Evolutionary conservation across 2,797 vertebrate genomes (phyloP).

Genomic region (Eupleurogrammus muticus): DNA sequence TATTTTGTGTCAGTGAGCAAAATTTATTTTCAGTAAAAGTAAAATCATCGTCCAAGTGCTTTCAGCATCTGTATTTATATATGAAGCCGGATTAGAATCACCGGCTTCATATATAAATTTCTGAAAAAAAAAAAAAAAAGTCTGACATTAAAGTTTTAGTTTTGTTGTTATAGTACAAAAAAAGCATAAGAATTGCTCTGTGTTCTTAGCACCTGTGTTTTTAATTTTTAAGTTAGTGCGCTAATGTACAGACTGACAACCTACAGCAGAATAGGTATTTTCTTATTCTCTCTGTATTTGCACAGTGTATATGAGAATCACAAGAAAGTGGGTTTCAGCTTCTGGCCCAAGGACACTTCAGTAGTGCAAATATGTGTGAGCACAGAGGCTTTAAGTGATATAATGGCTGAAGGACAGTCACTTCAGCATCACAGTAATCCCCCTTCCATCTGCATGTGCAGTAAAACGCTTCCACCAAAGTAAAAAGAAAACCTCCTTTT

Average conservation of each 20-base stretch:
- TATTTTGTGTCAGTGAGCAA: neutral
- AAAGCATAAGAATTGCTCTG: too few relatives aligned
- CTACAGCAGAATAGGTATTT: slow-evolving; percentile 1
- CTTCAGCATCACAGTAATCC: slow-evolving; percentile 39
- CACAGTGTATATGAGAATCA: slow-evolving; percentile 20
- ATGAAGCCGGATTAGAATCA: neutral
- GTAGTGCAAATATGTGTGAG: slow-evolving; percentile 50
- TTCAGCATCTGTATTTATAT: neutral
- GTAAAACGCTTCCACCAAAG: slow-evolving; percentile 33
- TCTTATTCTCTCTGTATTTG: neutral
- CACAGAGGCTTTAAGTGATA: slow-evolving; percentile 38
- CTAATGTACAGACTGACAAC: neutral
- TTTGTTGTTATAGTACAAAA: too few relatives aligned
- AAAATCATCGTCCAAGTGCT: neutral
- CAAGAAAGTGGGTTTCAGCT: slow-evolving; percentile 20
- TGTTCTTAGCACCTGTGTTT: neutral
- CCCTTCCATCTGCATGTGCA: slow-evolving; percentile 50
- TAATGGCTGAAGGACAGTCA: slow-evolving; percentile 49
- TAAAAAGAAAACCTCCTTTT: slow-evolving; percentile 34
- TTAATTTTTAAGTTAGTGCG: neutral
- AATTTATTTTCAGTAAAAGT: neutral
- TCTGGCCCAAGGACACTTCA: slow-evolving; percentile 62
- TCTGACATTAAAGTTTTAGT: too few relatives aligned
- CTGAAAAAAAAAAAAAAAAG: too few relatives aligned
- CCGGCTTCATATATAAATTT: too few relatives aligned